Base-by-base conservation (phyloP, 1,140 invertebrate genomes). In the Vanessa atalanta region DNA sequence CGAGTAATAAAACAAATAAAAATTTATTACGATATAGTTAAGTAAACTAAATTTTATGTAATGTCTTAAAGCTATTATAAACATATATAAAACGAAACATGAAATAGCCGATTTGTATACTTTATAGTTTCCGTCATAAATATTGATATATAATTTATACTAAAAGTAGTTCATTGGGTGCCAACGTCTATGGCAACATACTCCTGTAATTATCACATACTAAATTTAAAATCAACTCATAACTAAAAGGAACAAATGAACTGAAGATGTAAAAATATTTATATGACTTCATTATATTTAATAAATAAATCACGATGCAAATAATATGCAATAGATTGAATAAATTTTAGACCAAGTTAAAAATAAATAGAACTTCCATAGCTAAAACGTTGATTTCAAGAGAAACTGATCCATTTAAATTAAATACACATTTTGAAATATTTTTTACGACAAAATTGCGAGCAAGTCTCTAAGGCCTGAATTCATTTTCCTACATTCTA, bases 401-500 rank as follows among this genome's bases (percentile, higher is more conserved):
- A 6, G 15, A 50, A 15, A 15, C 48, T 15, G 48, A 15, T 50
- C 15, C 13, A n/a, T 6, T 16, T n/a, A n/a, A 55, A 55, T 20
- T n/a, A 55, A 15, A 55, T 20, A 11, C 5, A 55, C 16, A 23
- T 57, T 57, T 57, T 23, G 53, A 23, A 57, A 57, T 23, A 23
- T 13, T 57, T 43, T n/a, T 15, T 61, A 37, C 26, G 15, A 37
- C 26, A 37, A 37, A 61, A 26, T 26, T 26, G 15, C n/a, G 37
- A 43, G 37, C 51, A 53, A 16, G 13, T 57, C 53, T 55, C 20
- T 9, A 20, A 23, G 53, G 16, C 9, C 53, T 37, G 31, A 15
- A 57, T 57, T 37, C 13, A 31, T 61, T 61, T 61, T 37, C 57
- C 26, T 61, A 68, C 66, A 68, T 68, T 68, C 53, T 50, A 57